Percentiles rank a stretch among this genome's conserved stretches.
phyloP scores from a whole-genome alignment of 2,797 vertebrate species.

The Neosilurus hyrtlii region DNA sequence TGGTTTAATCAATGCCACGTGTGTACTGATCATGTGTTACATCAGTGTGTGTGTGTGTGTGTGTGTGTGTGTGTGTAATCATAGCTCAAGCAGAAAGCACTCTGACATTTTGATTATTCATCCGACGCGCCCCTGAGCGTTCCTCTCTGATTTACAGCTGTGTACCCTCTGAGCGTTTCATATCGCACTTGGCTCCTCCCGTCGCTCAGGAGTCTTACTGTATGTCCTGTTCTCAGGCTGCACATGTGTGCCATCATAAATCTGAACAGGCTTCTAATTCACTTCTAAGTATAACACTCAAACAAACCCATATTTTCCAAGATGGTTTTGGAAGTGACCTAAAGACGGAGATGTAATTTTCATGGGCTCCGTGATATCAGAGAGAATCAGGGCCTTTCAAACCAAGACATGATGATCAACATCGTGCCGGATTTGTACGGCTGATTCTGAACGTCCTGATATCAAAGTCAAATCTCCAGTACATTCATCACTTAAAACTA shows the following conservation, averaged over 20 bases:
- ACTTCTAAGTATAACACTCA: neutral
- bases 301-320: neutral
- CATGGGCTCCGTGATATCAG: neutral
- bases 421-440: neutral
- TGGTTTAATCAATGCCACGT: neutral
- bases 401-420: neutral
- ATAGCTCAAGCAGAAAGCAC: neutral
- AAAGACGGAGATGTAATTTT: neutral
- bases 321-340: neutral
- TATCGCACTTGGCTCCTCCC: conserved; percentile 7
- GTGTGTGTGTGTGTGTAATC: too few species aligned
- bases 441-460: neutral
- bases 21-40: neutral
- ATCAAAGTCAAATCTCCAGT: neutral
- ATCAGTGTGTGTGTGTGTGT: too few species aligned
- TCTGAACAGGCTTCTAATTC: conserved; percentile 7
- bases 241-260: conserved; percentile 41
- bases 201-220: neutral
- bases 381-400: neutral
- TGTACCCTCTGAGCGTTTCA: neutral
- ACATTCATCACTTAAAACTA: neutral
- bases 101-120: neutral
- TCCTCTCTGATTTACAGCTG: conserved; percentile 18
- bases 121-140: neutral
- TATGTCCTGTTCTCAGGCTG: conserved; percentile 9